Evolutionary conservation across 2,797 vertebrate genomes (phyloP).

Genomic region (Helostoma temminkii): DNA sequence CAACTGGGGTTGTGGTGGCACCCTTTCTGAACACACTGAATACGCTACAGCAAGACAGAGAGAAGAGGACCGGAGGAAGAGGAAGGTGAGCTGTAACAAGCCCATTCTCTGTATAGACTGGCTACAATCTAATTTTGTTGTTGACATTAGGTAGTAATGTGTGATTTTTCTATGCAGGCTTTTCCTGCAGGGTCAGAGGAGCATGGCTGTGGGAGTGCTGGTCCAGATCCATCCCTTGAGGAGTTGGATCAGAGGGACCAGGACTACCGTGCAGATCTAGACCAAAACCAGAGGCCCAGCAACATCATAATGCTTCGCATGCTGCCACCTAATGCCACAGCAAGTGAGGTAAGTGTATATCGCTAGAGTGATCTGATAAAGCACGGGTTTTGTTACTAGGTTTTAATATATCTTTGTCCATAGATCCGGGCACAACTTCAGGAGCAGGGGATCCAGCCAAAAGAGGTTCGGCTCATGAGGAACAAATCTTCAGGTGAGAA

Average conservation of each 20-base stretch:
- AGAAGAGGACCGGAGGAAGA: conserved; percentile 78
- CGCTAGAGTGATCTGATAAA: background rate
- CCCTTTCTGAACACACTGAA: conserved; percentile 71
- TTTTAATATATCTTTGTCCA: conserved; percentile 24
- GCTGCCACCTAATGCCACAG: conserved; percentile 90
- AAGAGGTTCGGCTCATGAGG: conserved; percentile 93
- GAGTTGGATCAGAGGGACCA: conserved; percentile 90
- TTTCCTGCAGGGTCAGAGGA: conserved; percentile 71
- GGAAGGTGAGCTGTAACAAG: conserved; percentile 70
- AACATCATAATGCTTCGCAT: conserved; percentile 96
- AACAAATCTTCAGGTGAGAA: conserved; percentile 95
- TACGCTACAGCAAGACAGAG: conserved; percentile 54
- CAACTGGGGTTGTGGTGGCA: conserved; percentile 54
- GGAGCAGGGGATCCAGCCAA: conserved; percentile 90
- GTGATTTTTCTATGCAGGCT: conserved; percentile 52
- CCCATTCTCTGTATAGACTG: background rate
- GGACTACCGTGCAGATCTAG: conserved; percentile 90
- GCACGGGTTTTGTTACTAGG: background rate
- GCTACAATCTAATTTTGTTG: background rate
- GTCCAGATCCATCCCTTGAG: conserved; percentile 69
- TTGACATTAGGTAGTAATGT: conserved; percentile 5
- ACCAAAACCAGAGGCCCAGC: conserved; percentile 90
- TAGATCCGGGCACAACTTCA: conserved; percentile 91
- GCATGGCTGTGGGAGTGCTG: conserved; percentile 48
- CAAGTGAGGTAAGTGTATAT: conserved; percentile 86